Conservation (phyloP, 2,113 vertebrate species). For the Rynchops niger region DNA sequence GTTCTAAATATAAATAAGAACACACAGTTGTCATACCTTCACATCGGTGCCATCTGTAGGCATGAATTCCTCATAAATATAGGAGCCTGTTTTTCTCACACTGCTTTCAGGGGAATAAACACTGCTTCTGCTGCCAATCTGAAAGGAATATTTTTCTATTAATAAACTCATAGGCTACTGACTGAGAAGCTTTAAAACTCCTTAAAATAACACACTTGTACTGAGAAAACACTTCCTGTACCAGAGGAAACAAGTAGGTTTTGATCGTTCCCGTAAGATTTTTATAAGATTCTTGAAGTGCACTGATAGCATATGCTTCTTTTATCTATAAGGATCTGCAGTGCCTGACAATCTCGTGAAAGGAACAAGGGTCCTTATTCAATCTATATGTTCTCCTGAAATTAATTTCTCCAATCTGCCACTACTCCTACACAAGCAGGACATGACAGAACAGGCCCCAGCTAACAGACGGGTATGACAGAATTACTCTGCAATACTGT, state of each 20-base stretch:
- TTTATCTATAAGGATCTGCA: background rate
- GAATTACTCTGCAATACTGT: background rate
- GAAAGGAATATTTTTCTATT: constrained; percentile 47
- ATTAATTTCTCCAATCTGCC: background rate
- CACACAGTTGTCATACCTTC: constrained; percentile 72
- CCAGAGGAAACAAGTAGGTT: background rate
- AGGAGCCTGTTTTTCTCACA: constrained; percentile 90
- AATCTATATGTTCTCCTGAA: background rate
- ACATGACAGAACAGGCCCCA: background rate
- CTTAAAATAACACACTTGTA: background rate
- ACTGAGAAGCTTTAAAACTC: background rate
- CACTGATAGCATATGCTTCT: background rate
- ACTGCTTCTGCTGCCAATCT: constrained; percentile 93
- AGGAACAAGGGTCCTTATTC: background rate
- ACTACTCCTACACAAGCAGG: background rate
- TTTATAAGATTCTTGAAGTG: background rate
- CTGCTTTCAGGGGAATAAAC: constrained; percentile 91
- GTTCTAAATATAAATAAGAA: constrained; percentile 17
- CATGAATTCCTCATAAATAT: constrained; percentile 94
- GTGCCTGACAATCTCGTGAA: background rate
- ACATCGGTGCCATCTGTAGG: constrained; percentile 92
- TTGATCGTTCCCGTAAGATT: background rate
- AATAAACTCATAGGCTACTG: background rate
- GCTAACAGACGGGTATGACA: background rate
- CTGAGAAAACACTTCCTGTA: background rate